These are phyloP conservation scores for Ricordea florida DNA, from an alignment of 92 coral and sea anemone genomes.

Conservation along the genomic window DNA sequence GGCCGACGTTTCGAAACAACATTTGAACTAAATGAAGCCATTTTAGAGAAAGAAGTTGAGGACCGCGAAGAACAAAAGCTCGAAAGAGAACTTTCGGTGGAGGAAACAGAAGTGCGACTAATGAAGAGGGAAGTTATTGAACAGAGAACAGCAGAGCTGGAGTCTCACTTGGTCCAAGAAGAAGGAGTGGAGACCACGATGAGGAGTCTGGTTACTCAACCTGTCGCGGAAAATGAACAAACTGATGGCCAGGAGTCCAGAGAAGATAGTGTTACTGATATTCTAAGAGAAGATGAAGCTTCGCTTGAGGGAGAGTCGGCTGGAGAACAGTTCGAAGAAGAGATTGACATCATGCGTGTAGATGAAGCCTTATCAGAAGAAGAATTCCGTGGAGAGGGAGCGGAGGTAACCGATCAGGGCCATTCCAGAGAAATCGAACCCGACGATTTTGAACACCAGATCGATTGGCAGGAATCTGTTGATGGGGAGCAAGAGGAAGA, in stretches of 20 bases:
- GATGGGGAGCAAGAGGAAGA: conserved; percentile 8
- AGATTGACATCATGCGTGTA: conserved; percentile 57
- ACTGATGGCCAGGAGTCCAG: conserved; percentile 21
- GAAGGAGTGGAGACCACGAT: conserved; percentile 16
- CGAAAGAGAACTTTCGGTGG: conserved; percentile 44
- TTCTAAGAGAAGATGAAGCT: conserved; percentile 58
- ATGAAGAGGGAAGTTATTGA: conserved; percentile 17
- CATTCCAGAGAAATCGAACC: not conserved
- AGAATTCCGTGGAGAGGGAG: conserved; percentile 62
- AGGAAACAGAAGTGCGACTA: conserved; percentile 40
- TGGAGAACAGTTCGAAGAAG: conserved; percentile 67
- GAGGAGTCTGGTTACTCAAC: not conserved
- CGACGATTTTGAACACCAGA: not conserved
- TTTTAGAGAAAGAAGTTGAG: conserved; percentile 30
- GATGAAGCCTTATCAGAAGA: conserved; percentile 72
- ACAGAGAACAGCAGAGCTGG: conserved; percentile 9
- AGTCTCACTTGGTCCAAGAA: conserved; percentile 1
- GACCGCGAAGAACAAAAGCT: conserved; percentile 37
- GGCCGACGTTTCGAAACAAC: not conserved
- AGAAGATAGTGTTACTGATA: conserved; percentile 41
- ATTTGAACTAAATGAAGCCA: conserved; percentile 19
- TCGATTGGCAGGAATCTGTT: not conserved
- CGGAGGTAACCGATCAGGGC: conserved; percentile 1
- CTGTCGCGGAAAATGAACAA: conserved; percentile 2
- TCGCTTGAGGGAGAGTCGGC: conserved; percentile 40